These are phyloP conservation scores for Psophia crepitans DNA, from an alignment of 2,113 vertebrate genomes.

Conservation along the genomic window DNA sequence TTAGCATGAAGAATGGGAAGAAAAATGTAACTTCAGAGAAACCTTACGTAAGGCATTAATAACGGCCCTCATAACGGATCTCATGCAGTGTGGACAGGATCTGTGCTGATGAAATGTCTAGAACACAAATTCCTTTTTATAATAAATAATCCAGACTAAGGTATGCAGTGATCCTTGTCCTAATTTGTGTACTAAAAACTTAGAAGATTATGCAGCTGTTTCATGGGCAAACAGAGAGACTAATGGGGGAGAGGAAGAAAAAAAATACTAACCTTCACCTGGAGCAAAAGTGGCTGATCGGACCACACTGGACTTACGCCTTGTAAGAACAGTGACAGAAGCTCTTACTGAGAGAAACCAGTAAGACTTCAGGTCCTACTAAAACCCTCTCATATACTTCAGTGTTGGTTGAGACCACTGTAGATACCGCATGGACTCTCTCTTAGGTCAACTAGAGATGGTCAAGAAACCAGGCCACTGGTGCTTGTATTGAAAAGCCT, in stretches of 20 bases:
- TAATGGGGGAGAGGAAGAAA: neutral
- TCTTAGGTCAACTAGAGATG: neutral
- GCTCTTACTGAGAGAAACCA: neutral
- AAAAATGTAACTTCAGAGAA: neutral
- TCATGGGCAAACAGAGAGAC: neutral
- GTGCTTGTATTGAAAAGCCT: neutral
- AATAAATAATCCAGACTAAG: neutral
- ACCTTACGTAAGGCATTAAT: neutral
- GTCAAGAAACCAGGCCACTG: neutral
- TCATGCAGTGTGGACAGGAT: neutral
- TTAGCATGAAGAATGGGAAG: neutral
- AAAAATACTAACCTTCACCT: neutral
- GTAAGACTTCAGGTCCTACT: neutral
- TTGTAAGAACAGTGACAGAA: neutral
- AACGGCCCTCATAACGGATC: neutral
- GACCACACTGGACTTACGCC: neutral
- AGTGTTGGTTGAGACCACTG: neutral
- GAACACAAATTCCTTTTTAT: neutral
- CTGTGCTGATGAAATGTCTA: neutral
- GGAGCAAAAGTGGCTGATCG: neutral
- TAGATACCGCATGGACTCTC: neutral
- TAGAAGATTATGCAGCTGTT: neutral
- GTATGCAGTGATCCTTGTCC: neutral
- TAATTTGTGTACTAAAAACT: neutral
- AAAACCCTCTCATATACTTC: neutral